These are phyloP conservation scores for Muntiacus muntjak DNA, from an alignment of 2,113 vertebrate genomes.

Conservation along the genomic window DNA sequence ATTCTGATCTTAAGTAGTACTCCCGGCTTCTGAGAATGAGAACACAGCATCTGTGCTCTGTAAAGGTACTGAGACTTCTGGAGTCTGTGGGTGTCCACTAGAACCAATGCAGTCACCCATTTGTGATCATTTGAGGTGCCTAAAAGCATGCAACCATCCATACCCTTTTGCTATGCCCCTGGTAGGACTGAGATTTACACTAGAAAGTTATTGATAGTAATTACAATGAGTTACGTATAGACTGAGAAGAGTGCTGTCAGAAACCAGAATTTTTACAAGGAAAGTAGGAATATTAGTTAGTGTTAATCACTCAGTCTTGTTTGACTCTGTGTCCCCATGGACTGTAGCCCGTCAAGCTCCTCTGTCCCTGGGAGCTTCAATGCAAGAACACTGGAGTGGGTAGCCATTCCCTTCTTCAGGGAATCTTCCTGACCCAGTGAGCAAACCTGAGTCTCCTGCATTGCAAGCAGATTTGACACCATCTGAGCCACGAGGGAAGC, in stretches of 20 bases:
- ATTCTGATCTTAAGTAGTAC: background rate
- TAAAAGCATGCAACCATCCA: background rate
- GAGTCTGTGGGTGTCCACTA: background rate
- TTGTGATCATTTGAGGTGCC: background rate
- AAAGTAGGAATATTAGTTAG: background rate
- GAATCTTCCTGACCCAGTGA: background rate
- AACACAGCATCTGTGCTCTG: background rate
- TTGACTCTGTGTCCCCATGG: background rate
- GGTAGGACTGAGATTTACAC: background rate
- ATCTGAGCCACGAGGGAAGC: background rate
- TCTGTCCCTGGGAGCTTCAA: background rate
- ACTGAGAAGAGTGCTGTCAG: conserved; percentile 8
- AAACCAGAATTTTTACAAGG: conserved; percentile 31
- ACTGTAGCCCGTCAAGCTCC: background rate
- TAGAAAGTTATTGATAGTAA: conserved; percentile 21
- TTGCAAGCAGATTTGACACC: background rate
- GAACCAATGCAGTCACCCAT: background rate
- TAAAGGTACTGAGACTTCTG: background rate
- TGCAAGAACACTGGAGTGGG: background rate
- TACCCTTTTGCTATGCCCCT: background rate
- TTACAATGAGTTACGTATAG: conserved; percentile 50
- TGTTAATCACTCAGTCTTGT: background rate
- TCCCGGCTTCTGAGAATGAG: background rate
- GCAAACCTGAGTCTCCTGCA: background rate
- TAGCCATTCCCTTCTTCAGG: background rate